Conservation (phyloP, 2,888 invertebrate genomes). For the Himalopsyche japonica region DNA sequence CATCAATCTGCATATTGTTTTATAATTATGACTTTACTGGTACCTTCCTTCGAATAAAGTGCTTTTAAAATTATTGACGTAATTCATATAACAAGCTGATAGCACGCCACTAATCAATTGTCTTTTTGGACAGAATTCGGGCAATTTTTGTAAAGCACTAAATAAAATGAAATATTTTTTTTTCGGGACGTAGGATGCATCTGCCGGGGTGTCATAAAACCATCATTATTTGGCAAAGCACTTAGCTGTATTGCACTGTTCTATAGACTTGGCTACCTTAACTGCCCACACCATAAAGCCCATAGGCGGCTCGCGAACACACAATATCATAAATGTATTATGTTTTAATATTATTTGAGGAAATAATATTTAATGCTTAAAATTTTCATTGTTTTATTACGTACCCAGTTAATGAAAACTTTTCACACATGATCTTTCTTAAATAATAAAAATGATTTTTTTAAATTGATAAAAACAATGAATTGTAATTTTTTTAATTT, state of each 20-base stretch:
- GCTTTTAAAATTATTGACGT: not conserved
- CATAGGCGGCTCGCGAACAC: constrained; percentile 3
- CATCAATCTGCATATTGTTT: not conserved
- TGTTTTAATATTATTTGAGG: too few relatives aligned
- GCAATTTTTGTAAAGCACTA: constrained; percentile 29
- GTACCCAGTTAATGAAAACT: too few relatives aligned
- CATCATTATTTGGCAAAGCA: constrained; percentile 37
- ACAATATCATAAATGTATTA: too few relatives aligned
- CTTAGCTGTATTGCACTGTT: constrained; percentile 18
- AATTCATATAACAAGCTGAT: not conserved
- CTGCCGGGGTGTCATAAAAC: constrained; percentile 38
- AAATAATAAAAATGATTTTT: too few relatives aligned
- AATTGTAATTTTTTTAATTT: too few relatives aligned
- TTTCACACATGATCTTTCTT: too few relatives aligned
- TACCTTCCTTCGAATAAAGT: not conserved
- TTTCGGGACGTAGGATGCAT: constrained; percentile 24
- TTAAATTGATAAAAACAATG: too few relatives aligned
- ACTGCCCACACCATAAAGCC: not conserved
- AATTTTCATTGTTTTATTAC: too few relatives aligned
- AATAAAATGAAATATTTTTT: constrained; percentile 29
- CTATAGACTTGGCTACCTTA: not conserved
- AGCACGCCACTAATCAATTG: constrained; percentile 31
- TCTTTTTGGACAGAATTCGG: constrained; percentile 20
- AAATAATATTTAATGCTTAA: too few relatives aligned
- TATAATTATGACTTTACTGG: not conserved